Percentiles rank a stretch among this genome's conserved stretches.
These are phyloP conservation scores for Agraylea sexmaculata DNA, from an alignment of 1,140 invertebrate species.

Conservation along the genomic window DNA sequence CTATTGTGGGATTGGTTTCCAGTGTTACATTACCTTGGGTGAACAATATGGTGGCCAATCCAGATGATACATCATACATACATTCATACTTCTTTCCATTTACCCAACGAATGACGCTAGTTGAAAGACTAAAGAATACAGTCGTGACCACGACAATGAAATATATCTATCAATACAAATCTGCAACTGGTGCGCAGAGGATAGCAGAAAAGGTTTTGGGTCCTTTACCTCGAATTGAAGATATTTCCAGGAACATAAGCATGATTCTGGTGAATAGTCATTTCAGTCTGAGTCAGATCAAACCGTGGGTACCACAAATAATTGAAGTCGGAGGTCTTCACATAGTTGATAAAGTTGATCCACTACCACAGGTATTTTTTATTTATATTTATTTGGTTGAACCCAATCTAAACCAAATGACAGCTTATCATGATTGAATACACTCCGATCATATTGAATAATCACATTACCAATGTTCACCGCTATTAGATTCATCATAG, in stretches of 20 bases:
- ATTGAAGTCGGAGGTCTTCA: constrained; percentile 37
- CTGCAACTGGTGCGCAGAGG: constrained; percentile 7
- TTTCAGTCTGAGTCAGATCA: constrained; percentile 33
- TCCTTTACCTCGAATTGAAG: constrained; percentile 28
- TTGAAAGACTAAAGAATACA: constrained; percentile 35
- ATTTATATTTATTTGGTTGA: neutral
- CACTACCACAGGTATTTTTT: constrained; percentile 13
- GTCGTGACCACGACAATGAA: constrained; percentile 4
- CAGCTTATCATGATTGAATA: neutral
- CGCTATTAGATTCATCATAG: neutral
- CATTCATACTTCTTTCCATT: constrained; percentile 34
- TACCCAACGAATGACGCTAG: constrained; percentile 35
- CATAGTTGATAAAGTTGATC: constrained; percentile 21
- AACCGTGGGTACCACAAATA: constrained; percentile 33
- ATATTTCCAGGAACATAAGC: constrained; percentile 35
- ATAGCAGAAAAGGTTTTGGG: constrained; percentile 24
- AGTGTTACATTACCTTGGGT: constrained; percentile 39
- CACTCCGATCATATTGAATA: neutral
- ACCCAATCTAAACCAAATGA: neutral
- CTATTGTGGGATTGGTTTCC: constrained; percentile 35
- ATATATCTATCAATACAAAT: constrained; percentile 7
- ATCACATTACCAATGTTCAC: neutral
- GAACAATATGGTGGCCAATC: constrained; percentile 38
- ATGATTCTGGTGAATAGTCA: constrained; percentile 40
- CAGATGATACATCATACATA: constrained; percentile 38